phyloP scores from a whole-genome alignment of 2,797 vertebrate species.

The Sebastes miniatus region DNA sequence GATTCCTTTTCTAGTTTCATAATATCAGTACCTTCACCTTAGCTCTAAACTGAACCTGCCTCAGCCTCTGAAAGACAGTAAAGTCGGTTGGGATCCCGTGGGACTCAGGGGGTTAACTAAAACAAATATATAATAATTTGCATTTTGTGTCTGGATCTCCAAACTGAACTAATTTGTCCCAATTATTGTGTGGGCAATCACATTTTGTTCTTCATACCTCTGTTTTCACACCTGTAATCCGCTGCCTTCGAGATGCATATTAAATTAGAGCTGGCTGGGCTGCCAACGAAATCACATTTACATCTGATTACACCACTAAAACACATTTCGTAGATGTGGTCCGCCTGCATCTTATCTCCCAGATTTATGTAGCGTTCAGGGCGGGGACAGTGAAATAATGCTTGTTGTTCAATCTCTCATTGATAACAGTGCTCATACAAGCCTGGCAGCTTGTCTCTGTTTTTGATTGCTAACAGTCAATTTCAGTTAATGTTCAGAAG shows the following conservation, averaged over 20 bases:
- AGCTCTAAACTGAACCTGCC: no score
- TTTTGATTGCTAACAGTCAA: neutral
- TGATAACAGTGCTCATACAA: neutral
- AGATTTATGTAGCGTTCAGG: neutral
- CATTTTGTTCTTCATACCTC: conserved; percentile 4
- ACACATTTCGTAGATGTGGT: neutral
- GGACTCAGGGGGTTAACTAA: no score
- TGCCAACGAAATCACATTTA: conserved; percentile 36
- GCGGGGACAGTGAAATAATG: neutral
- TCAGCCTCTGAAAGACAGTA: no score
- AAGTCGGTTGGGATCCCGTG: no score
- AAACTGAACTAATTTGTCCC: neutral
- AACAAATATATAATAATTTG: neutral
- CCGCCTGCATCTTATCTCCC: neutral
- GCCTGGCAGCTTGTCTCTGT: neutral
- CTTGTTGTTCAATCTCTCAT: neutral
- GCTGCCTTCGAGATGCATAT: conserved; percentile 10
- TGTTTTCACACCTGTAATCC: neutral
- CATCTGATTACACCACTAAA: conserved; percentile 18
- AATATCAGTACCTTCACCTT: rapidly evolving
- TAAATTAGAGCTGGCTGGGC: neutral
- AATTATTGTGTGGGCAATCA: conserved; percentile 7
- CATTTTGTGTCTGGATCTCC: neutral
- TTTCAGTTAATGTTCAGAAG: neutral
- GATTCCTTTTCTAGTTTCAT: no score